Evolutionary conservation across 1,140 invertebrate species (phyloP).

Genomic region (Potamilus streckersoni): DNA sequence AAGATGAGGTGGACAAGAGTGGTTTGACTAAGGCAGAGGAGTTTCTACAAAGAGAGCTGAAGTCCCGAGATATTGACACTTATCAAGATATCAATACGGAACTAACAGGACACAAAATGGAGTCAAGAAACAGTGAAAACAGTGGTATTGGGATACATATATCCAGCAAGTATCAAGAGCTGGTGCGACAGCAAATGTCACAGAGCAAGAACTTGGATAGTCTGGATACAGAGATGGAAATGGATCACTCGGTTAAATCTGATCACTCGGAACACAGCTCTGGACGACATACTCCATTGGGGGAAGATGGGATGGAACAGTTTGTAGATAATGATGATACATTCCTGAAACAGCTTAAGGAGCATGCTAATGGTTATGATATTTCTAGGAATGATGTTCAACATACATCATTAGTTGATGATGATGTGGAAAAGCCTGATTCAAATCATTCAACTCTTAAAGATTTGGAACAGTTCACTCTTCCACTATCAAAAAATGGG

Average conservation of each 20-base stretch:
- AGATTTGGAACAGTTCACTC: conserved; percentile 1
- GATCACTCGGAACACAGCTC: conserved; percentile 13
- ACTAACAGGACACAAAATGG: conserved; percentile 18
- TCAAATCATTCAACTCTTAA: conserved; percentile 4
- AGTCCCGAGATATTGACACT: background rate
- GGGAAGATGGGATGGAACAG: conserved; percentile 38
- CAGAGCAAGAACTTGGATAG: conserved; percentile 8
- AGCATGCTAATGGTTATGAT: background rate
- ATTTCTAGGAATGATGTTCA: conserved; percentile 6
- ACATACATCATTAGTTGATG: conserved; percentile 32
- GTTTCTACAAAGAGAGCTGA: conserved; percentile 10
- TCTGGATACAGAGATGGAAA: conserved; percentile 7
- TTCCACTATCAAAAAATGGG: too few relatives aligned
- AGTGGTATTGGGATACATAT: conserved; percentile 6
- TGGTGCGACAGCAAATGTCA: conserved; percentile 22
- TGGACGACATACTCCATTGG: conserved; percentile 44
- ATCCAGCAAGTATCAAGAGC: conserved; percentile 25
- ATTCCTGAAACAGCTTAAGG: background rate
- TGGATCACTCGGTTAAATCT: background rate
- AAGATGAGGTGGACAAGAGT: conserved; percentile 20
- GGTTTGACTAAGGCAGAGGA: conserved; percentile 21
- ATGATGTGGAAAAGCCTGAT: conserved; percentile 35
- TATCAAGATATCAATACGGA: background rate
- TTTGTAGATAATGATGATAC: conserved; percentile 34
- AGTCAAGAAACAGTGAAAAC: background rate